Conservation (phyloP, 2,888 invertebrate species). For the Creontiades dilutus region DNA sequence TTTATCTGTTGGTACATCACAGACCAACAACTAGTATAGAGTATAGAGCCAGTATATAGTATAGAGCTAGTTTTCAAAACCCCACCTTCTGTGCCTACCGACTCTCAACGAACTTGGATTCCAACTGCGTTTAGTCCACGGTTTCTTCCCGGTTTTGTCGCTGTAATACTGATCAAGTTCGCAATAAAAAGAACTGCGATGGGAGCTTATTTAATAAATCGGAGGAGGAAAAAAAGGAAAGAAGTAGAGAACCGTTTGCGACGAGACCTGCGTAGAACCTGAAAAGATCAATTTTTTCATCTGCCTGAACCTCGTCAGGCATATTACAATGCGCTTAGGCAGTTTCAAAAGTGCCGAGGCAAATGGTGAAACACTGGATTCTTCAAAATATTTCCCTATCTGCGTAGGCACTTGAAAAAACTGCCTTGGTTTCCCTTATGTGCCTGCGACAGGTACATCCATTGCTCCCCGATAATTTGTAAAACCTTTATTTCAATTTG, state of each 20-base stretch:
- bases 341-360: neutral
- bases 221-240: neutral
- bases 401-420: neutral
- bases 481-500: neutral
- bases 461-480: too few species aligned
- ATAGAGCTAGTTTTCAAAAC: too few species aligned
- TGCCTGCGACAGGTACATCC: neutral
- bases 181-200: slow-evolving; percentile 4
- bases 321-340: neutral
- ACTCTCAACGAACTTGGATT: too few species aligned
- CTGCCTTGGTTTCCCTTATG: slow-evolving; percentile 7
- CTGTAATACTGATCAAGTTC: slow-evolving; percentile 6
- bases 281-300: slow-evolving; percentile 33
- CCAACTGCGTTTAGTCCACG: neutral
- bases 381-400: neutral
- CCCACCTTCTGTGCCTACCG: too few species aligned
- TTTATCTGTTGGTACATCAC: too few species aligned
- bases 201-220: neutral
- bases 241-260: neutral
- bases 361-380: too few species aligned
- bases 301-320: slow-evolving; percentile 47
- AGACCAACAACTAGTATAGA: too few species aligned
- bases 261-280: neutral
- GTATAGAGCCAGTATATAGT: too few species aligned
- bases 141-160: neutral